These are phyloP conservation scores for Trichacis sp. DNA, from an alignment of 2,888 invertebrate species.

Conservation along the genomic window DNA sequence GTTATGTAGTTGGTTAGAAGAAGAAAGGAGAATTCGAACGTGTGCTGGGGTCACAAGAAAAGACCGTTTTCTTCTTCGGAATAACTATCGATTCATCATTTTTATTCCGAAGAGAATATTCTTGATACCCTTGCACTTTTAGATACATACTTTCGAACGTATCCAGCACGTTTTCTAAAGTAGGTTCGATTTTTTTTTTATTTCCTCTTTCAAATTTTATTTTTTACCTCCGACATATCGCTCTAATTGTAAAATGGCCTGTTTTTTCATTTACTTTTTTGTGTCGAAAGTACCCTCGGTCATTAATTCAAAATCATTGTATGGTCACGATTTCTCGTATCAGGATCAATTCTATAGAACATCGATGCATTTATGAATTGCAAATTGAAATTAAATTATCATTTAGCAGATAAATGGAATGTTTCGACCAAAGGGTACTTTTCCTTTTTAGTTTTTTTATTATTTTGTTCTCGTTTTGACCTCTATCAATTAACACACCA, in stretches of 20 bases:
- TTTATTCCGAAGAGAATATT: slow-evolving; percentile 27
- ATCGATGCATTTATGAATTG: too few species aligned
- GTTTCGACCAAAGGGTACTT: too few species aligned
- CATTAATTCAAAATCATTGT: too few species aligned
- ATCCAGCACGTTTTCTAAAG: slow-evolving; percentile 40
- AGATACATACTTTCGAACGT: slow-evolving; percentile 43
- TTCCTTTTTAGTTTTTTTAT: too few species aligned
- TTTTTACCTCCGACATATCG: slow-evolving; percentile 45
- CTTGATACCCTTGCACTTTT: slow-evolving; percentile 38
- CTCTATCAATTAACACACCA: too few species aligned
- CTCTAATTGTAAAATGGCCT: slow-evolving; percentile 57
- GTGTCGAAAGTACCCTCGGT: too few species aligned
- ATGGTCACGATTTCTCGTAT: too few species aligned
- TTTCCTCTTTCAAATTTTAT: slow-evolving; percentile 49
- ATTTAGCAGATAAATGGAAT: too few species aligned
- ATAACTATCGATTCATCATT: slow-evolving; percentile 5
- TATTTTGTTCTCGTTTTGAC: too few species aligned
- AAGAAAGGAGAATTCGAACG: slow-evolving; percentile 25
- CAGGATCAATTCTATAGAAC: too few species aligned
- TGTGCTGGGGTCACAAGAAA: slow-evolving; percentile 37
- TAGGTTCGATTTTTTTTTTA: slow-evolving; percentile 39
- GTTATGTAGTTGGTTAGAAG: slow-evolving; percentile 51
- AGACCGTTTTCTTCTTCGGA: slow-evolving; percentile 19
- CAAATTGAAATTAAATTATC: too few species aligned
- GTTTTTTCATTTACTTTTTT: slow-evolving; percentile 55